phyloP scores from a whole-genome alignment of 2,888 invertebrate species.

The Ephialtes manifestator region DNA sequence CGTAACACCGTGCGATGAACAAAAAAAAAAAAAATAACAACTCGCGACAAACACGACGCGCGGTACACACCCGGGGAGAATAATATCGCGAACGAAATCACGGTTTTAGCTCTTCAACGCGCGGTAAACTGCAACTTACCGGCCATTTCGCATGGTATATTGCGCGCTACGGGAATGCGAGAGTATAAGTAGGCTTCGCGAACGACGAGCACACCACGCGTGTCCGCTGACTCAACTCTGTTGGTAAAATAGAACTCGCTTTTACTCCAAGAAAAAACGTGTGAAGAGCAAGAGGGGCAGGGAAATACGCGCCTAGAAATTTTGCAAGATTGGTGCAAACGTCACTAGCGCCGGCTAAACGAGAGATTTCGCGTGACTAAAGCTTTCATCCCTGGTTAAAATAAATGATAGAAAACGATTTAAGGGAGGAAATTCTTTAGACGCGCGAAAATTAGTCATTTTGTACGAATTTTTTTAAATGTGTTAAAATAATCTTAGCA shows the following conservation, averaged over 20 bases:
- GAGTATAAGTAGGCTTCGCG: not conserved
- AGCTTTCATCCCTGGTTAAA: no score
- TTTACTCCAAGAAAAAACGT: not conserved
- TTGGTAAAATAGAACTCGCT: constrained; percentile 8
- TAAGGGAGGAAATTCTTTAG: no score
- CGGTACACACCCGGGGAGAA: not conserved
- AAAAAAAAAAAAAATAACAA: not conserved
- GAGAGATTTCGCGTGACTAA: no score
- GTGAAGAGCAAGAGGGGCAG: not conserved
- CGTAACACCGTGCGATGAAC: not conserved
- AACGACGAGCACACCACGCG: constrained; percentile 32
- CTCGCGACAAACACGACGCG: not conserved
- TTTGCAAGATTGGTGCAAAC: no score
- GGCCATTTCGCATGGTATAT: constrained; percentile 77
- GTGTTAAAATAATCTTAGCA: no score
- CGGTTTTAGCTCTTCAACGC: constrained; percentile 56
- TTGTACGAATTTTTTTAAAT: no score
- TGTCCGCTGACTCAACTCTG: constrained; percentile 20
- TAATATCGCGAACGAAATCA: constrained; percentile 37
- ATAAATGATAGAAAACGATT: no score
- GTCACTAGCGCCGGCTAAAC: no score
- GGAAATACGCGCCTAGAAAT: no score
- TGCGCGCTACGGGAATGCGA: constrained; percentile 31
- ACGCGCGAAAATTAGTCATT: no score
- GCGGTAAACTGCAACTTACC: constrained; percentile 78